phyloP scores from a whole-genome alignment of 2,888 invertebrate species.

The Bursaphelenchus okinawaensis region DNA sequence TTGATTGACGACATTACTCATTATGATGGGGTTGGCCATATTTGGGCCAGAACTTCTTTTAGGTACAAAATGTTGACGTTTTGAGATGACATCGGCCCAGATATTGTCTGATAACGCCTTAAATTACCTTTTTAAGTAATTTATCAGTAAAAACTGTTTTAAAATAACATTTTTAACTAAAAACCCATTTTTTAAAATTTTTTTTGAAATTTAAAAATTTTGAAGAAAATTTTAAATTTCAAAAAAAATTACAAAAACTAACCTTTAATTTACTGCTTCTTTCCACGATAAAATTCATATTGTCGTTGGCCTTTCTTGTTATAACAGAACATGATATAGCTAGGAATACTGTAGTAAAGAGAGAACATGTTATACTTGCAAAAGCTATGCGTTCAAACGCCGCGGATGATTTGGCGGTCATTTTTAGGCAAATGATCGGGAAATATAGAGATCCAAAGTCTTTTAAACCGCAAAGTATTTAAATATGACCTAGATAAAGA shows the following conservation, averaged over 20 bases:
- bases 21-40: background rate
- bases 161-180: too few relatives aligned
- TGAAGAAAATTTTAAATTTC: background rate
- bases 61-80: background rate
- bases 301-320: background rate
- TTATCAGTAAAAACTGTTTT: background rate
- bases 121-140: background rate
- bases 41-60: background rate
- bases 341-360: background rate
- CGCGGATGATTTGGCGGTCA: background rate
- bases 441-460: too few relatives aligned
- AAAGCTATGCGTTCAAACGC: background rate
- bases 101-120: background rate
- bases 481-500: too few relatives aligned
- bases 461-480: too few relatives aligned
- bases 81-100: background rate
- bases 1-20: background rate
- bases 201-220: too few relatives aligned
- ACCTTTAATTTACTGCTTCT: constrained; percentile 3
- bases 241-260: background rate
- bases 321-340: background rate
- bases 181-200: too few relatives aligned
- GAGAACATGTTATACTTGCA: background rate
- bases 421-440: background rate
- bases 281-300: background rate